Evolutionary conservation across 1,140 invertebrate species (phyloP), one percentile per base, ranked within the genome.

Genomic region (Drosophila teissieri): DNA sequence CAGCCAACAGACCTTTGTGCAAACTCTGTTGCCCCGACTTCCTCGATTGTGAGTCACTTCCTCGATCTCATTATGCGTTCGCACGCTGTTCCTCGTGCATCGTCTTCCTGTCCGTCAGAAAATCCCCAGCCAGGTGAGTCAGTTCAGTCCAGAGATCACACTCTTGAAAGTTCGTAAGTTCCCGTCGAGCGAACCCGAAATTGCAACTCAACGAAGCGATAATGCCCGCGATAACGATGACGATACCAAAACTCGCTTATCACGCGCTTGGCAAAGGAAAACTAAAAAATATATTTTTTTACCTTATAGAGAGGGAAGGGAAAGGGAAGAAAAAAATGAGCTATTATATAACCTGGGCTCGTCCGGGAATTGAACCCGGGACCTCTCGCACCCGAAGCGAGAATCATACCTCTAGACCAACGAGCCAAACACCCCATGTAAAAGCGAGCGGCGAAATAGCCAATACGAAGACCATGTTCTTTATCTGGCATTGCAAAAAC

Each of bases 281-380:
- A 27, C 5, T 1, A 11, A 11, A 40, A 58, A 7, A 45, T 17
- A 45, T 19, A 22, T 45, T 4, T 24, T 24, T 24, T 24, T 4
- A 0, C 24, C 24, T 24, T 5, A 24, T 3, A 4, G 24, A 4
- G 4, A 24, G 6, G 4, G 1, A 19, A 2, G 19, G 19, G 19
- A 19, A 19, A 19, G 5, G 12, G 4, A 15, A 12, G 14, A 34
- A 11, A 11, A 17, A 69, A 34, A 53, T 27, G 22, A 46, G 3
- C 14, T 14, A 31, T 11, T 24, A 5, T n/a, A n/a, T n/a, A 12
- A 17, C 15, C 15, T 90, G 95, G 95, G 95, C 95, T 95, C 95
- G 94, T 95, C 95, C 95, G 95, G 95, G 95, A 95, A 95, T 96
- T 95, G 95, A 95, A 96, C 95, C 95, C 95, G 95, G 95, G 95